A percentile compares a stretch with the other conserved stretches of the same genome.
Evolutionary conservation across 2,113 vertebrate genomes (phyloP).

Genomic region (Bos indicus): DNA sequence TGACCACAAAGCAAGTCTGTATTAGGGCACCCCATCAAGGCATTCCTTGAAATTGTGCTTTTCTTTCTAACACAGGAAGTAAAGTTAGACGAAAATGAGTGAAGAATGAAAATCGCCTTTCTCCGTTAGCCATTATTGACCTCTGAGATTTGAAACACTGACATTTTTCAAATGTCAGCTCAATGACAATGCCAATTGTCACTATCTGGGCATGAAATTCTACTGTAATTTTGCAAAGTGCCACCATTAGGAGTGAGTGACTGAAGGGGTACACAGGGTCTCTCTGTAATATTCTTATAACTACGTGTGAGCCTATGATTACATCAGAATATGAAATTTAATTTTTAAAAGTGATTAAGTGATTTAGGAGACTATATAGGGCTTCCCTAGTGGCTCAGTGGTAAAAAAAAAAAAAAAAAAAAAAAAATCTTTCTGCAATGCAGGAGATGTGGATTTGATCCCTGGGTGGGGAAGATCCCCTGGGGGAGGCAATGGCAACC

Average conservation of each 20-base stretch:
- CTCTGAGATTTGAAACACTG: background rate
- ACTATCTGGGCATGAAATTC: background rate
- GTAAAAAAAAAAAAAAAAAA: background rate
- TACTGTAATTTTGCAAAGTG: background rate
- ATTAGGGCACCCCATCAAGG: background rate
- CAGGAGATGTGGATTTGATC: background rate
- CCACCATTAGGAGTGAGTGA: background rate
- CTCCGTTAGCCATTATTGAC: background rate
- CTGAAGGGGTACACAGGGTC: rapidly evolving
- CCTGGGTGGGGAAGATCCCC: background rate
- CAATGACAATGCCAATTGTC: background rate
- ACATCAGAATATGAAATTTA: background rate
- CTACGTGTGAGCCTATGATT: background rate
- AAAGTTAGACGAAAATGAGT: background rate
- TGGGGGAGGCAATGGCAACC: background rate
- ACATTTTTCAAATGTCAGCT: background rate
- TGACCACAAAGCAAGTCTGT: background rate
- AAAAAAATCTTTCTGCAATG: background rate
- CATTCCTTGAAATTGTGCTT: background rate
- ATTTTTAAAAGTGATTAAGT: background rate
- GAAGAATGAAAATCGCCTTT: background rate
- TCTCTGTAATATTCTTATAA: background rate
- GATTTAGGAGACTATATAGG: background rate
- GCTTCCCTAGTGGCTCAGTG: background rate
- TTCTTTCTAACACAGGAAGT: background rate